Evolutionary conservation across 2,888 invertebrate species (phyloP), one percentile per base, ranked within the genome.

Genomic region (Tenthredo scrophulariae): DNA sequence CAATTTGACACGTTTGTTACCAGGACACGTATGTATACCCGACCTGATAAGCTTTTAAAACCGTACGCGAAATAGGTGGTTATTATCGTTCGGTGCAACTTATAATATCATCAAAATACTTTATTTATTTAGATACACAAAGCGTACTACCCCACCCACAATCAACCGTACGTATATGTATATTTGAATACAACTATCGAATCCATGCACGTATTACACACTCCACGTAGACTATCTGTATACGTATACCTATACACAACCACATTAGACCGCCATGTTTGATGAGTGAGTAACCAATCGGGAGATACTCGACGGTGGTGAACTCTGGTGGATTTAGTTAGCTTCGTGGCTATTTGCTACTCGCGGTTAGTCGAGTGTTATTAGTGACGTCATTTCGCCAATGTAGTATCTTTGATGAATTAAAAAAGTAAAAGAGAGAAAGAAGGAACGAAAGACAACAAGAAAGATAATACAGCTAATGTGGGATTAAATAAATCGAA

Each of bases 71-170:
- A 18, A 54, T 18, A 77, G 33, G 54, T 77, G 33, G 2, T 26
- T 58, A 26, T 33, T 67, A 54, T 18, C 77, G 77, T 77, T 77
- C 54, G 33, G 33, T 54, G n/a, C 40, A 40, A 80, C 37, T 62
- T 62, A 26, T 33, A n/a, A 62, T 80, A 62, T 62, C 26, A 80
- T 58, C 22, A 62, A 62, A 80, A 50, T 80, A 37, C 62, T 62
- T 80, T 62, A 80, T 62, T 40, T 80, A 80, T 40, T 80, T 80
- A 74, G 37, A 40, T 62, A 62, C 40, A 50, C 62, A 50, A 22
- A 80, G 33, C 50, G 29, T n/a, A 80, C 50, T 54, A 80, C 62
- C 50, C 80, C 80, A 80, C 58, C 62, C 80, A 62, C 80, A 62
- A 58, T 62, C 58, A 43, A 62, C 80, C 37, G 50, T 40, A 22